A percentile compares a stretch with the other conserved stretches of the same genome.
Evolutionary conservation across 53 echinoderm and acorn worm genomes (phyloP).

Genomic region (Mesocentrotus franciscanus): DNA sequence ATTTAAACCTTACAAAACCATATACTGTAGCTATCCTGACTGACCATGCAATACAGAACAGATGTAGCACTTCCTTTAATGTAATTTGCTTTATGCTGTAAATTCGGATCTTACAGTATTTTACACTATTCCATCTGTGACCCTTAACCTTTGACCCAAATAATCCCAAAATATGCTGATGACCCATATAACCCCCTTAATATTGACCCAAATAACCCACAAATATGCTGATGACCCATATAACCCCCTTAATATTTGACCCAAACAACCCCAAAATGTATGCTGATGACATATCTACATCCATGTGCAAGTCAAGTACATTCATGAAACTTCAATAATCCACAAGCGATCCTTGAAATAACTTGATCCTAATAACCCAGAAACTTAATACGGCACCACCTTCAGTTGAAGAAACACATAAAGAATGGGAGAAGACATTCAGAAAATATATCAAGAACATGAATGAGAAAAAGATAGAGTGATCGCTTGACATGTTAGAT

Average conservation of each 20-base stretch:
- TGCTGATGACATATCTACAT: background rate
- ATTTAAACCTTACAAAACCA: no score
- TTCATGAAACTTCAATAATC: background rate
- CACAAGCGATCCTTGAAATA: background rate
- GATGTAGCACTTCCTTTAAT: no score
- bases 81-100: no score
- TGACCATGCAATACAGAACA: no score
- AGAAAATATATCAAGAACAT: conserved; percentile 30
- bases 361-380: background rate
- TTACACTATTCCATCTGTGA: background rate
- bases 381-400: background rate
- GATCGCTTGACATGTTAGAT: conserved; percentile 14
- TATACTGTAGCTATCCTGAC: no score
- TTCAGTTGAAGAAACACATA: background rate
- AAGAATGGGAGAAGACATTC: background rate
- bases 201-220: background rate
- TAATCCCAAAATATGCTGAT: background rate
- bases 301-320: background rate
- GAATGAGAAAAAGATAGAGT: conserved; percentile 25
- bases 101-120: background rate
- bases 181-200: no score
- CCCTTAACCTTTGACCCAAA: background rate
- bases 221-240: no score
- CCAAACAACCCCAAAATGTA: background rate
- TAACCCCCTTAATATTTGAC: no score